phyloP scores from a whole-genome alignment of 2,888 invertebrate species.

The Aricia artaxerxes region DNA sequence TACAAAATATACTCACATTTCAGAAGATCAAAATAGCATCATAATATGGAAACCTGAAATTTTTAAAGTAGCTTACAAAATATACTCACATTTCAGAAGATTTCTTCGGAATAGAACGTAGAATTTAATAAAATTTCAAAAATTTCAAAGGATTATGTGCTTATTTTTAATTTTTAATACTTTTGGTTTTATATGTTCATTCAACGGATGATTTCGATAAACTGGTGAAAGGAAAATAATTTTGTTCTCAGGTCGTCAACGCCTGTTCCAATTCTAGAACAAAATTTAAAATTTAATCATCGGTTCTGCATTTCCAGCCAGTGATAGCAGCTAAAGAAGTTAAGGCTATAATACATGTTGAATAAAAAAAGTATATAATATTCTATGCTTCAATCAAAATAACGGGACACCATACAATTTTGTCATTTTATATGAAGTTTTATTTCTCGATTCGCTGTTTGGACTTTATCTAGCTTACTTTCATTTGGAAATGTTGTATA shows the following conservation, averaged over 20 bases:
- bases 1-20: background rate
- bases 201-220: background rate
- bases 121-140: slow-evolving; percentile 6
- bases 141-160: background rate
- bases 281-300: background rate
- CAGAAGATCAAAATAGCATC: background rate
- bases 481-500: too few species aligned
- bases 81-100: background rate
- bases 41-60: background rate
- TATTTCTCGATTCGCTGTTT: too few species aligned
- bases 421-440: too few species aligned
- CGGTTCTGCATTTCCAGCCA: background rate
- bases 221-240: background rate
- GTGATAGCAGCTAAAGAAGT: background rate
- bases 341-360: background rate
- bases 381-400: background rate
- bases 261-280: background rate
- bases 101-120: background rate
- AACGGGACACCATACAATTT: too few species aligned
- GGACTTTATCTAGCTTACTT: too few species aligned
- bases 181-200: background rate
- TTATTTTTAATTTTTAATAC: background rate
- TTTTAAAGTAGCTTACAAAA: background rate
- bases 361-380: background rate
- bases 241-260: background rate